Conservation (phyloP, 2,888 invertebrate genomes). For the Aleiodes leptofemur region DNA sequence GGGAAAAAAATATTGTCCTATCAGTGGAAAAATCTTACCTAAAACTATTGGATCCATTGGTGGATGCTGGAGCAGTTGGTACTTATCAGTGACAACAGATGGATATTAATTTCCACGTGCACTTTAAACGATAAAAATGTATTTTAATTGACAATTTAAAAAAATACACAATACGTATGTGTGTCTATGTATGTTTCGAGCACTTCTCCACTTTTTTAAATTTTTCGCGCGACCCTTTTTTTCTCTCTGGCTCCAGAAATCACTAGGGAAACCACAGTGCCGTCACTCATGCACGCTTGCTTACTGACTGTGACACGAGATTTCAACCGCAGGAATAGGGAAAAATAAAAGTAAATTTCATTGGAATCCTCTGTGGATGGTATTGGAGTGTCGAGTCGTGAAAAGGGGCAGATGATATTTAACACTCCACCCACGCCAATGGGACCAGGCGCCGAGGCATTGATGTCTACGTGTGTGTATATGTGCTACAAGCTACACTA, state of each 20-base stretch:
- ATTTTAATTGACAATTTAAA: background rate
- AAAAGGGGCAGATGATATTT: constrained; percentile 22
- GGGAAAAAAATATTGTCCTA: constrained; percentile 8
- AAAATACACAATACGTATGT: background rate
- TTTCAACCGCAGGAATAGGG: constrained; percentile 72
- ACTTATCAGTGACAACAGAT: constrained; percentile 36
- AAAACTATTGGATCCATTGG: constrained; percentile 70
- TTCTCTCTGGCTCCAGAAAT: too few species aligned
- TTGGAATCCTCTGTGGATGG: too few species aligned
- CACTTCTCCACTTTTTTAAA: too few species aligned
- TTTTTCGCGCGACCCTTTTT: too few species aligned
- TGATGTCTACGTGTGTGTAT: background rate
- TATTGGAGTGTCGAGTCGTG: background rate
- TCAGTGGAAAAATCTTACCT: constrained; percentile 61
- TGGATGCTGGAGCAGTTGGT: constrained; percentile 62
- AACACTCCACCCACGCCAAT: constrained; percentile 35
- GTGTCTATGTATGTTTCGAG: background rate
- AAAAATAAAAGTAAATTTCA: constrained; percentile 1
- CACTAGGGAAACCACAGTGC: constrained; percentile 14
- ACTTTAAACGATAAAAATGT: constrained; percentile 1
- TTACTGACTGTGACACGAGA: constrained; percentile 66
- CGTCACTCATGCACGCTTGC: constrained; percentile 72
- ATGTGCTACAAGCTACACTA: background rate
- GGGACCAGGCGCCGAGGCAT: constrained; percentile 4
- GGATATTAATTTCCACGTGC: constrained; percentile 32